Evolutionary conservation across 2,113 vertebrate genomes (phyloP).

Genomic region (Machaerirhynchus nigripectus): DNA sequence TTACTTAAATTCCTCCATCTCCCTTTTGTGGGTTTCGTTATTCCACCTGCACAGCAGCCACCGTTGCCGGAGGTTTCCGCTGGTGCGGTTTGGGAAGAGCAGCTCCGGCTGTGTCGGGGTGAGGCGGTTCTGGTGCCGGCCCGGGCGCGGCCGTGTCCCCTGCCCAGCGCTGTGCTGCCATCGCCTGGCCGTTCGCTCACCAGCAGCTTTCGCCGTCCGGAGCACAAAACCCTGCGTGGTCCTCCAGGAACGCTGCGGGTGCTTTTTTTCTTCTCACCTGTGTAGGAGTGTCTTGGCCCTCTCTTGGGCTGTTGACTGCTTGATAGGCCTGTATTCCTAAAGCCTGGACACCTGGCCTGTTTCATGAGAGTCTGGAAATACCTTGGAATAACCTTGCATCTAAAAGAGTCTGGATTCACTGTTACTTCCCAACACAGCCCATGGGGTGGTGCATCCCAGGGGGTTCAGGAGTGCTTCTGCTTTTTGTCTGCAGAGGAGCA

Average conservation of each 20-base stretch:
- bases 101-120: fast-evolving
- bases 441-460: fast-evolving
- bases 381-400: not conserved
- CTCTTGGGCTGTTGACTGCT: not conserved
- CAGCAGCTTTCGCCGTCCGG: not conserved
- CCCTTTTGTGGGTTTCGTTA: not conserved
- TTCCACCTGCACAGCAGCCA: fast-evolving
- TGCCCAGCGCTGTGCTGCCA: slow-evolving; percentile 8
- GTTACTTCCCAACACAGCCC: not conserved
- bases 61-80: not conserved
- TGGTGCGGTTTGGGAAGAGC: not conserved
- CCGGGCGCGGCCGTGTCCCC: not conserved
- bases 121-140: fast-evolving
- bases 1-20: not conserved
- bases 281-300: not conserved
- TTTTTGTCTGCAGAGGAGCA: fast-evolving
- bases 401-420: not conserved
- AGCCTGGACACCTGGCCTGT: not conserved
- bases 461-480: not conserved
- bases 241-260: fast-evolving
- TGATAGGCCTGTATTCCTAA: not conserved
- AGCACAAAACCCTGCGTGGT: fast-evolving
- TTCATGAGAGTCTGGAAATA: not conserved
- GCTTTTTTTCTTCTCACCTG: fast-evolving
- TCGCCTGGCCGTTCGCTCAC: not conserved